Evolutionary conservation across 2,113 vertebrate genomes (phyloP).

Genomic region (Rhipidura dahli): DNA sequence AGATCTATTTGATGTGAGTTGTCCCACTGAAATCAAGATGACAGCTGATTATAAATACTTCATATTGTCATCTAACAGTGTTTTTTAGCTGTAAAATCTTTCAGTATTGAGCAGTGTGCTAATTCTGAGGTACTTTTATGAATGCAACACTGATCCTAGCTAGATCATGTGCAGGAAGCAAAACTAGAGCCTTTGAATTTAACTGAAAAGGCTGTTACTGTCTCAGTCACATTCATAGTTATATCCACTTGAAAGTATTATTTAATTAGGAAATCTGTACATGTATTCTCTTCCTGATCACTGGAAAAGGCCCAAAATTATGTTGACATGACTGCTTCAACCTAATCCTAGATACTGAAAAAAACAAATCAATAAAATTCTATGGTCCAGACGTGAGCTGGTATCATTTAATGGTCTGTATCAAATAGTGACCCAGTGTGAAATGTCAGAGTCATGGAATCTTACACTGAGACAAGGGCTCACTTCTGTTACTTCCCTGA

Average conservation of each 20-base stretch:
- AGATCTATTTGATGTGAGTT: conserved; percentile 18
- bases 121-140: neutral
- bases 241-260: neutral
- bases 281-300: neutral
- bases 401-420: neutral
- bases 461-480: neutral
- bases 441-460: neutral
- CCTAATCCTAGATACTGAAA: neutral
- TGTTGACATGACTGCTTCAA: neutral
- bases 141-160: neutral
- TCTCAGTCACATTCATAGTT: neutral
- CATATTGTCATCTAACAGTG: neutral
- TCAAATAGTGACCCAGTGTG: rapidly evolving
- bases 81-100: neutral
- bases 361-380: neutral
- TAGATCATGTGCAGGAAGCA: neutral
- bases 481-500: neutral
- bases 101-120: neutral
- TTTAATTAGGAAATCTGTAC: neutral
- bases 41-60: conserved; percentile 36
- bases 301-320: neutral
- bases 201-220: neutral
- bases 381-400: neutral
- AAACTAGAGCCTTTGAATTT: neutral
- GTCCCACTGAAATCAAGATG: conserved; percentile 26